A percentile compares a stretch with the other conserved stretches of the same genome.
phyloP scores from a whole-genome alignment of 2,888 invertebrate genomes.

The Leptinotarsa rubiginosa region DNA sequence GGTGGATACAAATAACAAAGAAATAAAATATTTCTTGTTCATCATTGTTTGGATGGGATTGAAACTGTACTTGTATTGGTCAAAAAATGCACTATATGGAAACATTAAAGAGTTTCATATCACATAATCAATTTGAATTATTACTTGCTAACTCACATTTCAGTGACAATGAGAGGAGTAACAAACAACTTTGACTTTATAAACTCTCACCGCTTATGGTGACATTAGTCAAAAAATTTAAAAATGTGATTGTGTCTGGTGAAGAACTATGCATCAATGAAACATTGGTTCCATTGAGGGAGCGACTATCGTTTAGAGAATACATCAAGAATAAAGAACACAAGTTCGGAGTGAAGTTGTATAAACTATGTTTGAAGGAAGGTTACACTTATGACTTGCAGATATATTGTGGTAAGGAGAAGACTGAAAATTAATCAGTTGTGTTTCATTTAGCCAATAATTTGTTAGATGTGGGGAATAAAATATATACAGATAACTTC shows the following conservation, averaged over 20 bases:
- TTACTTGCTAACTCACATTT: not conserved
- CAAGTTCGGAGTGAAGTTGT: constrained; percentile 36
- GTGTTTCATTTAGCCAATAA: constrained; percentile 11
- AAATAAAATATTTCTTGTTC: constrained; percentile 36
- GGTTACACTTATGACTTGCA: constrained; percentile 30
- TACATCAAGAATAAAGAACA: constrained; percentile 30
- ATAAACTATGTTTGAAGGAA: constrained; percentile 28
- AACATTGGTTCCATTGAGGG: constrained; percentile 38
- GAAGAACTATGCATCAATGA: constrained; percentile 47
- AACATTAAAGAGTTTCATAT: constrained; percentile 6
- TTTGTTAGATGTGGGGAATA: constrained; percentile 8
- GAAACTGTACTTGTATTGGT: constrained; percentile 36
- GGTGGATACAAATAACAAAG: constrained; percentile 35
- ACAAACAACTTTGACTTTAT: not conserved
- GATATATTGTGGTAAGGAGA: constrained; percentile 17
- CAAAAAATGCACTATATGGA: not conserved
- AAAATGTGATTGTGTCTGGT: constrained; percentile 21
- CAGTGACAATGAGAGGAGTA: constrained; percentile 3
- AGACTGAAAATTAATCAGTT: constrained; percentile 14
- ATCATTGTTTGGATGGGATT: constrained; percentile 39
- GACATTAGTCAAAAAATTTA: not conserved
- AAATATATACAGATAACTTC: not conserved
- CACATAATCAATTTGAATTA: constrained; percentile 6
- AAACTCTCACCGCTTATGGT: not conserved
- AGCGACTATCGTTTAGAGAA: constrained; percentile 30